Evolutionary conservation across 2,888 invertebrate genomes (phyloP), one percentile per base, ranked within the genome.

Genomic region (Acrobasis suavella): DNA sequence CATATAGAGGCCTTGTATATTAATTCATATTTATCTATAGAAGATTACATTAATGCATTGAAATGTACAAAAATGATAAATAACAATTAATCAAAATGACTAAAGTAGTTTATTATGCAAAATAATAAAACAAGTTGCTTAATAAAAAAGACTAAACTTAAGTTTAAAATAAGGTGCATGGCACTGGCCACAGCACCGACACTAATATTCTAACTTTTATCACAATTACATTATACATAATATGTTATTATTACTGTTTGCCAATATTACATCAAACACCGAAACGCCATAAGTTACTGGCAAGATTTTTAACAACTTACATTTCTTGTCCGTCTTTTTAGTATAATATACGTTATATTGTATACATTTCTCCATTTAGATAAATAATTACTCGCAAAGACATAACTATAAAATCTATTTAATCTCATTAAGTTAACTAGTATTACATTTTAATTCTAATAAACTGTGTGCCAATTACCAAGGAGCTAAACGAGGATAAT

Each of bases 341-440:
- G 73, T 76, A 75, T 80, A 80, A 80, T 80, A 86, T 83, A 86
- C 79, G 75, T 81, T 87, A 88, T 72, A 83, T 80, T 84, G 86
- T 87, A 88, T 86, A 89, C 85, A 79, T 85, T 82, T 82, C 56
- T 80, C 79, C 80, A 81, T 84, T 83, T 78, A 80, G 81, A 84
- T 83, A 85, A 86, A 87, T 83, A 80, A 80, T 81, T 84, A 87
- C 78, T 80, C 82, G 83, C 85, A 85, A 82, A 82, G 79, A 82
- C 85, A 82, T 85, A 85, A 81, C 85, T 89, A 87, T 89, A 86
- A 83, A 87, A 86, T 88, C 87, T 90, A n/a, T n/a, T n/a, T n/a
- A 90, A 87, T 85, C 80, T 88, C 87, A 81, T 77, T 69, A 81
- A 80, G 78, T 82, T 74, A 77, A 74, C 79, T 82, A 82, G 69